Evolutionary conservation across 2,113 vertebrate genomes (phyloP).

Genomic region (Campylomormyrus numenius): DNA sequence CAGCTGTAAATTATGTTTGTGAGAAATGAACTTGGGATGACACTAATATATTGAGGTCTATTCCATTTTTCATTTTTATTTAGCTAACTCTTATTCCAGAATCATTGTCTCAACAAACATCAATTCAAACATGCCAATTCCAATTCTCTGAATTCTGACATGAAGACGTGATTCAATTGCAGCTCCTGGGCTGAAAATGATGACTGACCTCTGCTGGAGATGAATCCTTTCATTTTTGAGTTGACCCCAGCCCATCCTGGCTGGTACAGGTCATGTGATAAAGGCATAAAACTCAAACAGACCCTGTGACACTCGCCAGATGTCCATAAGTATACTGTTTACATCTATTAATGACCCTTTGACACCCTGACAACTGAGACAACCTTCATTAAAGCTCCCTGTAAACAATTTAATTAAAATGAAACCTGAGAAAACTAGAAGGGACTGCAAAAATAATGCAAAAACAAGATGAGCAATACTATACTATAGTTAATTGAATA

Average conservation of each 20-base stretch:
- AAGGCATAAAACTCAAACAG: not conserved
- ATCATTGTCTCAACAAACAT: not conserved
- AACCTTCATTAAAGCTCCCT: not conserved
- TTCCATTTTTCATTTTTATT: constrained; percentile 20
- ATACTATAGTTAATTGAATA: not conserved
- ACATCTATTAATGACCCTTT: not conserved
- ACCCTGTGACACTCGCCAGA: not conserved
- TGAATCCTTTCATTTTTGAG: not conserved
- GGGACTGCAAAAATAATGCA: not conserved
- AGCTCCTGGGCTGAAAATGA: not conserved
- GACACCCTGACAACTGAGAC: not conserved
- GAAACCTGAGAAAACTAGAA: not conserved
- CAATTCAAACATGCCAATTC: constrained; percentile 8
- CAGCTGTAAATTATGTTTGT: not conserved
- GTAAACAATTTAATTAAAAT: not conserved
- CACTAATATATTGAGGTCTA: not conserved
- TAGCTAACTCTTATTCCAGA: not conserved
- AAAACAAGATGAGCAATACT: not conserved
- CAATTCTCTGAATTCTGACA: constrained; percentile 7
- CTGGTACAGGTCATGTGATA: not conserved
- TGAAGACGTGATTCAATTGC: not conserved
- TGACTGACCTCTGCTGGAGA: not conserved
- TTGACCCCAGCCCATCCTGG: not conserved
- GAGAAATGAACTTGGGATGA: not conserved
- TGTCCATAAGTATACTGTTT: not conserved